A percentile compares a stretch with the other conserved stretches of the same genome.
Evolutionary conservation across 1,140 invertebrate species (phyloP).

Genomic region (Drosophila sturtevanti): DNA sequence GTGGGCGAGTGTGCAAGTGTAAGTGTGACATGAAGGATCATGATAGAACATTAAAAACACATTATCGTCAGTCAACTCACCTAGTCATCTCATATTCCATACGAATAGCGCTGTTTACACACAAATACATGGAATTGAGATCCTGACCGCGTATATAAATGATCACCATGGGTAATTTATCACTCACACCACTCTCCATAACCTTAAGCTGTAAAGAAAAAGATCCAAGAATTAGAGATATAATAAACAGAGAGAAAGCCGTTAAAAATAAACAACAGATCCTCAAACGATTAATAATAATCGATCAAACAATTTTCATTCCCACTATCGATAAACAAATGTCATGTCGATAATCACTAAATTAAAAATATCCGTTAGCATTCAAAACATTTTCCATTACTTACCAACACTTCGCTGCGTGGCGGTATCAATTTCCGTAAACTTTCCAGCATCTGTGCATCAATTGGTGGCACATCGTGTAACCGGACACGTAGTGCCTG

Average conservation of each 20-base stretch:
- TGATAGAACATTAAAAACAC: not conserved
- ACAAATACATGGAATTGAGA: constrained; percentile 51
- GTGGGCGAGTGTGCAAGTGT: constrained; percentile 19
- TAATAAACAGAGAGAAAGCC: too few relatives aligned
- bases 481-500: constrained; percentile 69
- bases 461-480: constrained; percentile 70
- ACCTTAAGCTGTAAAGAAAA: constrained; percentile 57
- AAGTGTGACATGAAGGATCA: constrained; percentile 25
- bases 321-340: too few relatives aligned
- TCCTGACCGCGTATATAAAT: constrained; percentile 61
- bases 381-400: not conserved
- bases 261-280: too few relatives aligned
- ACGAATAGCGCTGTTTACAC: constrained; percentile 71
- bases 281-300: too few relatives aligned
- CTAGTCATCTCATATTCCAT: constrained; percentile 72
- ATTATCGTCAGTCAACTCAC: constrained; percentile 40
- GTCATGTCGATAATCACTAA: too few relatives aligned
- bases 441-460: constrained; percentile 54
- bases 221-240: not conserved
- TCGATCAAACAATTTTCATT: too few relatives aligned
- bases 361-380: too few relatives aligned
- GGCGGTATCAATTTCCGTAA: constrained; percentile 63
- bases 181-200: constrained; percentile 36
- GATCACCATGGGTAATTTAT: constrained; percentile 59
- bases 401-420: constrained; percentile 66